These are phyloP conservation scores for Onychostoma macrolepis DNA, from an alignment of 2,113 vertebrate species.

Conservation along the genomic window DNA sequence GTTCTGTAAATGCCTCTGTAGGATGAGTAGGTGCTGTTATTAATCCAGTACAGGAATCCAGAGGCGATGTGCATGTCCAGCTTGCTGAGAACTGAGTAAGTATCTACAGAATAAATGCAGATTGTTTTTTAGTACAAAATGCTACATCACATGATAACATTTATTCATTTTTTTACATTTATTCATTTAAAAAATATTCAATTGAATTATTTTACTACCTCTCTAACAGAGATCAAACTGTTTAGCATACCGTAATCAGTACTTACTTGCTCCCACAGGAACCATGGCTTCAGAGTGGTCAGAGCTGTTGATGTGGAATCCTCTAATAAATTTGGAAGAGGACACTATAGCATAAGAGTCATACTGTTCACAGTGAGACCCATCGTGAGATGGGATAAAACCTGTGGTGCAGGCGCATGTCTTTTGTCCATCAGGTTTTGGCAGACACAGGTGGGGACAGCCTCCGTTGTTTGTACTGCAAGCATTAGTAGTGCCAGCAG, in stretches of 20 bases:
- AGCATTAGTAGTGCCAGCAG: constrained; percentile 70
- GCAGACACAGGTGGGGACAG: constrained; percentile 75
- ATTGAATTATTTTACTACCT: neutral
- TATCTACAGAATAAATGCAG: constrained; percentile 50
- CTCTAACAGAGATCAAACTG: neutral
- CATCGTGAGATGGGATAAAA: constrained; percentile 68
- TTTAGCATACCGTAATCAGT: neutral
- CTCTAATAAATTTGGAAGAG: constrained; percentile 66
- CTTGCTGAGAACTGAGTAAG: constrained; percentile 57
- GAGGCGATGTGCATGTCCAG: constrained; percentile 70
- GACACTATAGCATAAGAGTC: constrained; percentile 75
- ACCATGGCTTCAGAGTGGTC: constrained; percentile 79
- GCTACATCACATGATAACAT: neutral
- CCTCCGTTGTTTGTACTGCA: constrained; percentile 75
- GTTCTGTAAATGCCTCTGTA: constrained; percentile 67
- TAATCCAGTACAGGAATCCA: constrained; percentile 72
- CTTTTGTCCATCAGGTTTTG: constrained; percentile 68
- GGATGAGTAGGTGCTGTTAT: constrained; percentile 64
- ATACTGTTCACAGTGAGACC: constrained; percentile 68
- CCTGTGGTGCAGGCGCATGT: constrained; percentile 76
- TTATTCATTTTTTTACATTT: neutral
- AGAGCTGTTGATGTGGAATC: constrained; percentile 77
- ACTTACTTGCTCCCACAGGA: constrained; percentile 72
- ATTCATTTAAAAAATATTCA: too few species aligned
- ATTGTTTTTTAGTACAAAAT: neutral